A percentile compares a stretch with the other conserved stretches of the same genome.
phyloP scores from a whole-genome alignment of 2,888 invertebrate genomes.

The Nomada fucata region DNA sequence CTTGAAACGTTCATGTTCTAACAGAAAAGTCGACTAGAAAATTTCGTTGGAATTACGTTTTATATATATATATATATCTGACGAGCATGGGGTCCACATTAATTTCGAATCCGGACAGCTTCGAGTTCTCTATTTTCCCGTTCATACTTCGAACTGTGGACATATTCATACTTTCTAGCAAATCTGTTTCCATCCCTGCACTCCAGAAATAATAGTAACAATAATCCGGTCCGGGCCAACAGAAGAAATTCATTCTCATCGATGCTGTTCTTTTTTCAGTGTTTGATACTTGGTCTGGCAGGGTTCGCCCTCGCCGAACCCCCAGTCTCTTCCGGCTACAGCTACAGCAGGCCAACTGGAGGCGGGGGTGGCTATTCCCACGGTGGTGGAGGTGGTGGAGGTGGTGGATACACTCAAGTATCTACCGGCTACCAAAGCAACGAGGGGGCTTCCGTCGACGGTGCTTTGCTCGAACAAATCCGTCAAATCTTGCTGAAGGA shows the following conservation, averaged over 20 bases:
- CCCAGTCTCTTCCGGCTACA: constrained; percentile 84
- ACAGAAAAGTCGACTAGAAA: neutral
- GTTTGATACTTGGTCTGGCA: constrained; percentile 92
- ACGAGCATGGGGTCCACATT: constrained; percentile 34
- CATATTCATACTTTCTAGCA: constrained; percentile 24
- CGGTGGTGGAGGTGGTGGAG: constrained; percentile 83
- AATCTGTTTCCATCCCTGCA: neutral
- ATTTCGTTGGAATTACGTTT: constrained; percentile 21
- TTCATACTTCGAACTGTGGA: neutral
- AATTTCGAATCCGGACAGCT: constrained; percentile 16
- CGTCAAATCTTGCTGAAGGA: constrained; percentile 93
- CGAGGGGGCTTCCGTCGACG: constrained; percentile 93
- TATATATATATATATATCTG: too few species aligned
- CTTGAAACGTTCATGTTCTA: constrained; percentile 17
- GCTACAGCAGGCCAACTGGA: constrained; percentile 87
- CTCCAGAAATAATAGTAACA: neutral
- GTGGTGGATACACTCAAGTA: constrained; percentile 91
- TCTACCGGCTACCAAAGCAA: constrained; percentile 92
- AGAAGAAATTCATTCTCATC: neutral
- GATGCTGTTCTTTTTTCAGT: constrained; percentile 86
- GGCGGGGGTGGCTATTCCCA: constrained; percentile 81
- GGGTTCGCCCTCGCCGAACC: constrained; percentile 91
- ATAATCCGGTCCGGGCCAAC: neutral
- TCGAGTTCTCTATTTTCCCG: constrained; percentile 1
- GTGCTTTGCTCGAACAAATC: constrained; percentile 92